A percentile compares a stretch with the other conserved stretches of the same genome.
Conservation (phyloP, 1,140 invertebrate species). For the Zaprionus camerounensis region DNA sequence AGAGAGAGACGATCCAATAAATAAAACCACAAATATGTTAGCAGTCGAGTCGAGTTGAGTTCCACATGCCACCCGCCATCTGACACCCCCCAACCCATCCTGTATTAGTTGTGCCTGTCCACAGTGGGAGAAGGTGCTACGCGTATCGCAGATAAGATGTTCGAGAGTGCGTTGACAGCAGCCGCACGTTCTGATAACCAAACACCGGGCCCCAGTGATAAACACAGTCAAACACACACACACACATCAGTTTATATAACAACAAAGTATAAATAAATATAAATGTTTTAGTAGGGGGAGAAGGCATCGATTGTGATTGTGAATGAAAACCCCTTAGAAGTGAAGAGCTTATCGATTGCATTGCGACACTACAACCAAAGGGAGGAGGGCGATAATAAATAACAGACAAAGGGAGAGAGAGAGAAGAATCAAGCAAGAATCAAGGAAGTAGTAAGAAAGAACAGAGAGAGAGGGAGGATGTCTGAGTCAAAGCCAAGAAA, state of each 20-base stretch:
- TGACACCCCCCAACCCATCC: background rate
- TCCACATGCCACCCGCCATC: background rate
- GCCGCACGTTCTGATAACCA: slow-evolving; percentile 24
- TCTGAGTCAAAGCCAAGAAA: background rate
- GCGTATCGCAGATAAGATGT: slow-evolving; percentile 43
- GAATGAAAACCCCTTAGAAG: slow-evolving; percentile 7
- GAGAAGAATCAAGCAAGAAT: background rate
- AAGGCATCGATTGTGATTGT: slow-evolving; percentile 4
- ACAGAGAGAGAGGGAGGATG: background rate
- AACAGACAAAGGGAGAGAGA: background rate
- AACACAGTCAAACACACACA: background rate
- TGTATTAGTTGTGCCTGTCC: background rate
- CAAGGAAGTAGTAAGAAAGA: background rate
- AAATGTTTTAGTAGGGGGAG: background rate
- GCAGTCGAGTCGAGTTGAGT: slow-evolving; percentile 21
- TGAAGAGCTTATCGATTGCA: slow-evolving; percentile 8
- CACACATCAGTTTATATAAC: background rate
- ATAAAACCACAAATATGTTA: slow-evolving; percentile 39
- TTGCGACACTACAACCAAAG: slow-evolving; percentile 4
- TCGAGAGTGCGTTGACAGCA: slow-evolving; percentile 53
- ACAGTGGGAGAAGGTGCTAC: background rate
- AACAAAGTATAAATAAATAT: slow-evolving; percentile 5
- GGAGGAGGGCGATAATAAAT: background rate
- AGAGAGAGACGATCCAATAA: slow-evolving; percentile 38
- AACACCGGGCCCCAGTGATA: background rate